Evolutionary conservation across 2,797 vertebrate species (phyloP).

Genomic region (Rhyacichthys aspro): DNA sequence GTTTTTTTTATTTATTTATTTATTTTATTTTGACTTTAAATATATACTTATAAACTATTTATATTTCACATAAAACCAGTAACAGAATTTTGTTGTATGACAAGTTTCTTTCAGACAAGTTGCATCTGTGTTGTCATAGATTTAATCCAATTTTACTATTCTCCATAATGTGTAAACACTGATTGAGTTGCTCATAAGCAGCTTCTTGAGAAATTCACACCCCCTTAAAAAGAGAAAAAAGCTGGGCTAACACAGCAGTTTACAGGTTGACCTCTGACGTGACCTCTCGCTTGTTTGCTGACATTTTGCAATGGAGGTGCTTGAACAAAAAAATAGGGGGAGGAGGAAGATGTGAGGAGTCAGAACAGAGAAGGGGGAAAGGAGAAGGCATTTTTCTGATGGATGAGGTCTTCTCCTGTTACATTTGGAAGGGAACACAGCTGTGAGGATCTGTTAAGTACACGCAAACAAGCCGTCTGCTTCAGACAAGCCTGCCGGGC

Average conservation of each 20-base stretch:
- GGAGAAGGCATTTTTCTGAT: slow-evolving; percentile 80
- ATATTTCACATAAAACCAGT: no score
- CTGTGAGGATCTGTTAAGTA: slow-evolving; percentile 91
- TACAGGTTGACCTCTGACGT: slow-evolving; percentile 68
- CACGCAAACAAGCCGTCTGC: slow-evolving; percentile 88
- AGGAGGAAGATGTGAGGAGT: slow-evolving; percentile 51
- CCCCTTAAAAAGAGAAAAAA: slow-evolving; percentile 78
- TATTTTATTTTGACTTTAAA: no score
- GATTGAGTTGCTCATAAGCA: slow-evolving; percentile 63
- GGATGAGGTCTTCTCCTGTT: slow-evolving; percentile 89
- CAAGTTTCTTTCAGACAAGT: no score
- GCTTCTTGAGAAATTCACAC: slow-evolving; percentile 79
- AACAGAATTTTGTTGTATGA: no score
- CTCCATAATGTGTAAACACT: slow-evolving; percentile 50
- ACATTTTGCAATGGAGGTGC: slow-evolving; percentile 82
- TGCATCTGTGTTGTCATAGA: slow-evolving; percentile 57
- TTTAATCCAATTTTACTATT: slow-evolving; percentile 48
- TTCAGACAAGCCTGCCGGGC: slow-evolving; percentile 85
- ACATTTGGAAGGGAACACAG: slow-evolving; percentile 90
- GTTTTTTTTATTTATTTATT: slow-evolving; percentile 14
- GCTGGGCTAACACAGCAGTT: slow-evolving; percentile 65
- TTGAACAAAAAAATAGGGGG: slow-evolving; percentile 73
- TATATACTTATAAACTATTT: no score
- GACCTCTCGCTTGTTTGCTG: slow-evolving; percentile 82
- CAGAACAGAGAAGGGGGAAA: slow-evolving; percentile 42